These are phyloP conservation scores for Castor canadensis DNA, from an alignment of 2,113 vertebrate genomes.

Conservation along the genomic window DNA sequence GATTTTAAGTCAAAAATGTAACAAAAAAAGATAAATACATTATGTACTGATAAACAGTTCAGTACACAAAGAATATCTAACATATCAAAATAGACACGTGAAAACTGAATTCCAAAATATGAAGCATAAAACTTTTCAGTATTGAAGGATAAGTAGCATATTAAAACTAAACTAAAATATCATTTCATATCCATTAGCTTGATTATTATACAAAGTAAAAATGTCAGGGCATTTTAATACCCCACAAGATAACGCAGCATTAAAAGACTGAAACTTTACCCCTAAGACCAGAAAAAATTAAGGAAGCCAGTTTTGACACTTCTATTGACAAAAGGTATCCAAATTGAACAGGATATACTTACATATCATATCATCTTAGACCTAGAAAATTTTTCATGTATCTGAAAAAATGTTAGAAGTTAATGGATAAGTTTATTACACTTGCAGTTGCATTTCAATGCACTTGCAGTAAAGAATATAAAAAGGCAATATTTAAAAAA, in stretches of 20 bases:
- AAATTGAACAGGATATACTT: not conserved
- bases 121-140: not conserved
- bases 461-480: not conserved
- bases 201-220: not conserved
- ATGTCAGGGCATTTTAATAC: not conserved
- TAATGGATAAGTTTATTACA: not conserved
- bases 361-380: not conserved
- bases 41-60: not conserved
- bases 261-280: not conserved
- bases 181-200: not conserved
- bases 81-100: not conserved
- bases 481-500: too few relatives aligned
- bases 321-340: not conserved
- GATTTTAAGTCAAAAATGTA: not conserved
- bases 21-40: not conserved
- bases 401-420: not conserved
- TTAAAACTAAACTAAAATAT: not conserved
- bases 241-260: too few relatives aligned
- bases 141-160: not conserved
- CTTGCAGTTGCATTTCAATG: not conserved
- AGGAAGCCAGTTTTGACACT: not conserved
- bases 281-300: not conserved
- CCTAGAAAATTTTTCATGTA: not conserved
- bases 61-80: not conserved
- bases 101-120: not conserved